Conservation (phyloP, 2,797 vertebrate genomes). For the Sphenopsis melanotis region DNA sequence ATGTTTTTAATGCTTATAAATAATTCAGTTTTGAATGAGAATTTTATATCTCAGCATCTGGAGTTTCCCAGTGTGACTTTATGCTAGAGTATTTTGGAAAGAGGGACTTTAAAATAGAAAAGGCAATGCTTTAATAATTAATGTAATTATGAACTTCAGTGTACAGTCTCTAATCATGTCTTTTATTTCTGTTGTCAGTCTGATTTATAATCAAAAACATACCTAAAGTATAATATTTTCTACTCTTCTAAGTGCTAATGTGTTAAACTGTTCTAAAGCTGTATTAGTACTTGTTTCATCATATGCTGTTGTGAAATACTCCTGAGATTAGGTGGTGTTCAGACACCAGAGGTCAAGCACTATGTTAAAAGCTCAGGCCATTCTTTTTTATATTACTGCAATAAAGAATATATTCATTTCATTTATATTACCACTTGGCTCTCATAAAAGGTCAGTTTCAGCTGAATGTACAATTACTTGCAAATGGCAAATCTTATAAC, state of each 20-base stretch:
- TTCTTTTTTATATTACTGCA: slow-evolving; percentile 72
- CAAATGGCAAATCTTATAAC: slow-evolving; percentile 68
- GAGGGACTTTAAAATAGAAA: background rate
- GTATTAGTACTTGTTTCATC: slow-evolving; percentile 49
- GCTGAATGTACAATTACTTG: slow-evolving; percentile 68
- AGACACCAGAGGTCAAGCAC: slow-evolving; percentile 65
- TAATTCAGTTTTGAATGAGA: background rate
- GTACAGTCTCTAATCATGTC: background rate
- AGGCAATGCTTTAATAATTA: background rate
- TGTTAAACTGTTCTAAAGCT: slow-evolving; percentile 50
- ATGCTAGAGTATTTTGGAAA: background rate
- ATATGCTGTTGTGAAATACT: slow-evolving; percentile 34
- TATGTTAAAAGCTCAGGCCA: slow-evolving; percentile 66
- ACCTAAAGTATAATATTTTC: slow-evolving; percentile 32
- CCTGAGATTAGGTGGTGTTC: slow-evolving; percentile 58
- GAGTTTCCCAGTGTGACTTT: background rate
- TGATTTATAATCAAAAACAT: slow-evolving; percentile 4
- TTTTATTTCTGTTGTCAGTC: background rate
- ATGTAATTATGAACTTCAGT: background rate
- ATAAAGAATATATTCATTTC: slow-evolving; percentile 74
- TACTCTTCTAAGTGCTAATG: slow-evolving; percentile 42
- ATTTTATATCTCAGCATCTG: slow-evolving; percentile 8
- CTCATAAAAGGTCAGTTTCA: slow-evolving; percentile 72
- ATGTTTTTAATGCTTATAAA: background rate
- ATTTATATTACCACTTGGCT: slow-evolving; percentile 68